Conservation (phyloP, 2,797 vertebrate genomes). For the Varecia variegata region DNA sequence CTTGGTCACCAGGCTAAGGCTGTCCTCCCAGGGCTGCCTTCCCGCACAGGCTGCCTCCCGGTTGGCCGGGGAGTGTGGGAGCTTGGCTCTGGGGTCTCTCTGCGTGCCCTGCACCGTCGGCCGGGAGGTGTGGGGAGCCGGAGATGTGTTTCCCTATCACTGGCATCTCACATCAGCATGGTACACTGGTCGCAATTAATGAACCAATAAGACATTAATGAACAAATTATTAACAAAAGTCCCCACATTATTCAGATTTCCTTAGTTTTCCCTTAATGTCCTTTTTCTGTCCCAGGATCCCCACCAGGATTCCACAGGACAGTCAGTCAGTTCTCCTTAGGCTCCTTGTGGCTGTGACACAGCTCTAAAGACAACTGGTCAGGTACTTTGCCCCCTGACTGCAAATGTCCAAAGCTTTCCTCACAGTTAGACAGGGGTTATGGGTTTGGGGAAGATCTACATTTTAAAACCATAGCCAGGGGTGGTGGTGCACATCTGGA, state of each 20-base stretch:
- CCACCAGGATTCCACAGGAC: not conserved
- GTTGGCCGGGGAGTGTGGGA: not conserved
- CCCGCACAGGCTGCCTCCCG: not conserved
- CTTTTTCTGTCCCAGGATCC: not conserved
- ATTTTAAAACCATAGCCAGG: not conserved
- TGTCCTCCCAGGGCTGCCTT: rapidly evolving
- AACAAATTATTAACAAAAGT: not conserved
- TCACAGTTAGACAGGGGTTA: not conserved
- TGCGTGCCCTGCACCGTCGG: rapidly evolving
- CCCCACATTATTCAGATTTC: not conserved
- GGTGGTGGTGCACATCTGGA: not conserved
- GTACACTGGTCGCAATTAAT: not conserved
- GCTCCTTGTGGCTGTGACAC: too few species aligned
- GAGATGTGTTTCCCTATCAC: rapidly evolving
- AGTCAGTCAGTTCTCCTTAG: rapidly evolving
- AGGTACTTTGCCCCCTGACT: rapidly evolving
- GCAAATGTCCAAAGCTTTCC: not conserved
- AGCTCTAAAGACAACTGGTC: not conserved
- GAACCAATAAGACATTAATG: not conserved
- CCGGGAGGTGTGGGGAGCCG: too few species aligned
- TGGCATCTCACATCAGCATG: not conserved
- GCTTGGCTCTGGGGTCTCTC: not conserved
- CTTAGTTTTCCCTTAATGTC: not conserved
- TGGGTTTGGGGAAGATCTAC: not conserved
- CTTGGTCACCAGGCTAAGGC: not conserved